Conservation (phyloP, 2,888 invertebrate genomes). For the Melinaea menophilus region DNA sequence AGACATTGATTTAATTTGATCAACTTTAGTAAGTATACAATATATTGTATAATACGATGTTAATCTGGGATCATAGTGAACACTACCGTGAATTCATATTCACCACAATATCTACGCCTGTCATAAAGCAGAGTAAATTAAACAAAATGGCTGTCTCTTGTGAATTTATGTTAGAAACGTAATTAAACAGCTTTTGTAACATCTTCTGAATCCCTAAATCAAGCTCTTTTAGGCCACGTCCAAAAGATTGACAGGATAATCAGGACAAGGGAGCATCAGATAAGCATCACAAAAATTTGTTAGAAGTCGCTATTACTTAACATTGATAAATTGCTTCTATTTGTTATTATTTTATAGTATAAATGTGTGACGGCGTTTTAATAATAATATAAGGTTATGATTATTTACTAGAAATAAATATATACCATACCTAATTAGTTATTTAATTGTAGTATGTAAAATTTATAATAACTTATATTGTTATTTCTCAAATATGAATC, state of each 20-base stretch:
- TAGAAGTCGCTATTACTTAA: conserved; percentile 15
- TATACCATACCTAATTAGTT: no score
- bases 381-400: neutral
- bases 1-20: no score
- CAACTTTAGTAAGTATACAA: no score
- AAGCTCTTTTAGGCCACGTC: conserved; percentile 14
- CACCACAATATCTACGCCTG: neutral
- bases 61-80: neutral
- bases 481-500: no score
- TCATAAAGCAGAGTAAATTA: conserved; percentile 2
- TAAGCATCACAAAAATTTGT: conserved; percentile 23
- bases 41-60: no score
- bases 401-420: no score
- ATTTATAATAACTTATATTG: no score
- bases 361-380: neutral
- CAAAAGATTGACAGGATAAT: conserved; percentile 22
- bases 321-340: conserved; percentile 13
- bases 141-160: conserved; percentile 6
- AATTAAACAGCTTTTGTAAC: conserved; percentile 11
- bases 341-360: neutral
- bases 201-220: conserved; percentile 12
- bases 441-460: no score
- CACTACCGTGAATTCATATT: neutral
- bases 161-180: conserved; percentile 9
- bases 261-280: conserved; percentile 24